Conservation (phyloP, 2,113 vertebrate genomes). For the Apeltes quadracus region DNA sequence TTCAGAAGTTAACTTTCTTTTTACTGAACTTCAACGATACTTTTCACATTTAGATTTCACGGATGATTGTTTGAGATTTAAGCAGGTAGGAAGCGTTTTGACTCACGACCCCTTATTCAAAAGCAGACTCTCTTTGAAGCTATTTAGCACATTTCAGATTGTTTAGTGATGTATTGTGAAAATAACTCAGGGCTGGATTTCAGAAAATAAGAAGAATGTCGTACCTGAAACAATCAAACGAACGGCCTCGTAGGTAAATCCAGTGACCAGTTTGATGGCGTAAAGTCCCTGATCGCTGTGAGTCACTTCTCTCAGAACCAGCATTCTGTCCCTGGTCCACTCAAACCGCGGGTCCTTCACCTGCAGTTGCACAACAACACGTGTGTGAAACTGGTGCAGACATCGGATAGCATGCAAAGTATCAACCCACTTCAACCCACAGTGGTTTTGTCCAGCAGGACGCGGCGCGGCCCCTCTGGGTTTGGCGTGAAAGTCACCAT, state of each 20-base stretch:
- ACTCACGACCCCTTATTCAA: background rate
- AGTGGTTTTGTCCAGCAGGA: slow-evolving; percentile 71
- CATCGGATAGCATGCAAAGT: background rate
- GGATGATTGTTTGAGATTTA: background rate
- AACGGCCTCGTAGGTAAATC: slow-evolving; percentile 75
- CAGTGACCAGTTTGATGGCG: slow-evolving; percentile 77
- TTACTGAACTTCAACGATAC: background rate
- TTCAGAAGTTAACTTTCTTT: background rate
- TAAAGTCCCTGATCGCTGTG: slow-evolving; percentile 83
- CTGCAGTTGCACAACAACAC: slow-evolving; percentile 44
- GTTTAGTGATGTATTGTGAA: background rate
- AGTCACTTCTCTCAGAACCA: slow-evolving; percentile 74
- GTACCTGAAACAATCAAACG: slow-evolving; percentile 73
- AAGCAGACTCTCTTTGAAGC: background rate
- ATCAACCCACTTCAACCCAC: slow-evolving; percentile 45
- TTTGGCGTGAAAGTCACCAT: slow-evolving; percentile 70
- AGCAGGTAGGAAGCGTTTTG: background rate
- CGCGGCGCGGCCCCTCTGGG: slow-evolving; percentile 36
- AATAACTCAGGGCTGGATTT: background rate
- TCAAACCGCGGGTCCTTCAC: slow-evolving; percentile 73
- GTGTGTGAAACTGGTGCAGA: background rate
- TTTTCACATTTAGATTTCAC: background rate
- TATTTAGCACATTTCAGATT: background rate
- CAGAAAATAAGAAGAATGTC: background rate
- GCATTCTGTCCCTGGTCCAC: slow-evolving; percentile 72